Base-by-base conservation (phyloP, 1,140 invertebrate species). In the Lordiphosa mommai region DNA sequence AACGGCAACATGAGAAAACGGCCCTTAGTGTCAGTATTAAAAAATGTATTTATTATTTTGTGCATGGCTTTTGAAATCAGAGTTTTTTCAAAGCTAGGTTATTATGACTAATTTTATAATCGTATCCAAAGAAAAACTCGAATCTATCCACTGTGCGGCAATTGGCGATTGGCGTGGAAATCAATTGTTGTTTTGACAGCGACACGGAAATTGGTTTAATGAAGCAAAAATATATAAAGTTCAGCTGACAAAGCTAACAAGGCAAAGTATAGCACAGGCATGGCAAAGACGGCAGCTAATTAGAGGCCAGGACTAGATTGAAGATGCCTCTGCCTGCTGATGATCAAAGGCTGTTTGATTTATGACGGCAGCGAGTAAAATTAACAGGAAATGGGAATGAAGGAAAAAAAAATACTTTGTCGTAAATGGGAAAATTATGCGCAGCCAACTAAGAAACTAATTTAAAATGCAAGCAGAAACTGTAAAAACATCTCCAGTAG, bases 131-230 rank as follows among this genome's bases (percentile, higher is more conserved):
- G 5, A n/a, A 17, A 52, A 30, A 51, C 55, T 77, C 60, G 57
- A 74, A 77, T 57, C 61, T 53, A 57, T 47, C 59, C 52, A 61
- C 61, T 59, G 64, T 47, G 53, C 32, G 47, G 48, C 53, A 29
- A 30, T 29, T 55, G 63, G 61, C 77, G 67, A 84, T 84, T 84
- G 77, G 77, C 72, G 77, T 64, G 77, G 77, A 84, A 84, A 84
- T 84, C 77, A 84, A 84, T 84, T 84, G 77, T 84, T 84, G 77
- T 84, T 84, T 84, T 84, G 77, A 84, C 77, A 84, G 77, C 79
- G 68, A 82, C 77, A 84, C 77, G 77, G 77, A 84, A 84, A 84
- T 84, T 84, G 77, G 79, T 77, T 84, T 84, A 84, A 84, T 84
- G 77, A 84, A 84, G 77, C 79, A 77, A 84, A 84, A 85, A 84